Base-by-base conservation (phyloP, 2,888 invertebrate genomes). In the Aphidoletes aphidimyza region DNA sequence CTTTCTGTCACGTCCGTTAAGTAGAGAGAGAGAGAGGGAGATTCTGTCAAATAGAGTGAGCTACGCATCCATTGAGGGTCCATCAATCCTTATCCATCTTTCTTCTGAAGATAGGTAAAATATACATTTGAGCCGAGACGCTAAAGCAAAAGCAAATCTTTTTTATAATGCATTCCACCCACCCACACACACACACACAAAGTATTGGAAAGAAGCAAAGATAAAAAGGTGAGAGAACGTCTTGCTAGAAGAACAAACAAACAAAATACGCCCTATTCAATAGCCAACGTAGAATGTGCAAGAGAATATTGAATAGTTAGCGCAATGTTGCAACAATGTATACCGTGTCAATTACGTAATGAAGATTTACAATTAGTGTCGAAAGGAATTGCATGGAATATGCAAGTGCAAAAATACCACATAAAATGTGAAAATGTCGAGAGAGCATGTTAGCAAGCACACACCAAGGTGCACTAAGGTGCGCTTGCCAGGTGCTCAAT, bases 261-360 rank as follows among this genome's bases (percentile, higher is more conserved):
- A 54, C n/a, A 54, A 54, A 14, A 19, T 17, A 47, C 47, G 17
- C 39, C 5, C 5, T 5, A 19, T 47, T 9, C 2, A 47, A n/a
- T 22, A 22, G 22, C 22, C 9, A 22, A n/a, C 22, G n/a, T 54
- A 22, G 22, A 54, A 54, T 54, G 54, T 22, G n/a, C n/a, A 54
- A 22, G 54, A 54, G 54, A 22, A 54, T n/a, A n/a, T 54, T 54
- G 69, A 11, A 69, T 34, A 34, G 34, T 30, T 69, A 14, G 69
- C 26, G n/a, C 14, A 30, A 69, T 69, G 6, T 54, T 30, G 69
- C 69, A 69, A 69, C 30, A 69, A 69, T 69, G 69, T 69, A 69
- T 69, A n/a, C n/a, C n/a, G n/a, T 30, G n/a, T 30, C 69, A 69
- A 69, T 69, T 69, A 69, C 69, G 11, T 69, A 69, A 69, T 69